Evolutionary conservation across 2,888 invertebrate genomes (phyloP).

Genomic region (Drosophila rubida): DNA sequence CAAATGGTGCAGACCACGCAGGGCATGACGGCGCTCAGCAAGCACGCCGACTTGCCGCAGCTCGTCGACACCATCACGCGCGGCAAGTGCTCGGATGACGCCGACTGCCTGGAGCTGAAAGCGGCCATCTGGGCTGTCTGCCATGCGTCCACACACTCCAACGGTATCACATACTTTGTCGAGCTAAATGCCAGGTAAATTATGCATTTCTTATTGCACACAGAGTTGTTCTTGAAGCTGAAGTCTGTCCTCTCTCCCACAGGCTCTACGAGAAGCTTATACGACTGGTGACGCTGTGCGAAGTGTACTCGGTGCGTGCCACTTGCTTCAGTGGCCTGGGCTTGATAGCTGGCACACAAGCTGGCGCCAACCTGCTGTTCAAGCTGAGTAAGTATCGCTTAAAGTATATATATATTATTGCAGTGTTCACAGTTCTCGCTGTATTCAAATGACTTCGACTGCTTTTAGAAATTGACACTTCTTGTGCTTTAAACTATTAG

Average conservation of each 20-base stretch:
- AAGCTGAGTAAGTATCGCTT: constrained; percentile 87
- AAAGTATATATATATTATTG: background rate
- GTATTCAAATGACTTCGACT: no score
- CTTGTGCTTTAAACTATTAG: no score
- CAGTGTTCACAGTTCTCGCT: no score
- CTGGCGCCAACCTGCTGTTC: constrained; percentile 92
- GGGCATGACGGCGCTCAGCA: constrained; percentile 82
- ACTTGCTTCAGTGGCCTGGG: constrained; percentile 94
- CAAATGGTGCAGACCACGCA: constrained; percentile 90
- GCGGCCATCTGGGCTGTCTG: constrained; percentile 95
- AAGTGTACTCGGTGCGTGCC: constrained; percentile 94
- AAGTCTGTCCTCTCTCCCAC: background rate
- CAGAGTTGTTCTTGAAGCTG: background rate
- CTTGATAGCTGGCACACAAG: constrained; percentile 92
- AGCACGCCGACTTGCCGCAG: constrained; percentile 80
- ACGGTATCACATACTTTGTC: constrained; percentile 91
- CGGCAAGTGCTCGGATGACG: constrained; percentile 88
- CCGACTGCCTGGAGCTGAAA: constrained; percentile 92
- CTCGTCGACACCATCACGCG: constrained; percentile 81
- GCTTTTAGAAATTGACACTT: no score
- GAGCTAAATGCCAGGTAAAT: constrained; percentile 81
- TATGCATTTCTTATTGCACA: background rate
- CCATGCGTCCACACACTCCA: constrained; percentile 91
- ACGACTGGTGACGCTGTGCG: constrained; percentile 91
- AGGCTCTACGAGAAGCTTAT: constrained; percentile 85